Evolutionary conservation across 2,797 vertebrate species (phyloP).

Genomic region (Phyllotis vaccarum): DNA sequence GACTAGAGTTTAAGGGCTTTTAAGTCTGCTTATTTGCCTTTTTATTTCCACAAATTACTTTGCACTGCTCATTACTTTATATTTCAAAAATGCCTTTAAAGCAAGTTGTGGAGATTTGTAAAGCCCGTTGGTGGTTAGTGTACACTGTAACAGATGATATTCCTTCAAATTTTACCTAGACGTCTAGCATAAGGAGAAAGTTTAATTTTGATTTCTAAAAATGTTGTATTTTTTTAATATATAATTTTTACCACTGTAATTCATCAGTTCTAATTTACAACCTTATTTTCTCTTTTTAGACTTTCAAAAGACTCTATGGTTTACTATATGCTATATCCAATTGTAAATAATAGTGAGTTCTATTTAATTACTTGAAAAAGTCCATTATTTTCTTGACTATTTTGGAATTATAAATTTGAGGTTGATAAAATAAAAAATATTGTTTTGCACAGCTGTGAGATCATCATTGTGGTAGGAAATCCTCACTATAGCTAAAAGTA

Average conservation of each 20-base stretch:
- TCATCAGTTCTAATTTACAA: slow-evolving; percentile 9
- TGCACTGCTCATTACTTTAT: neutral
- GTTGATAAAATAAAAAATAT: neutral
- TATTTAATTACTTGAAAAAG: too few relatives aligned
- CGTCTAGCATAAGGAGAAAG: neutral
- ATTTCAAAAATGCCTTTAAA: neutral
- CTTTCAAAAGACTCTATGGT: neutral
- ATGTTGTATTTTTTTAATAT: neutral
- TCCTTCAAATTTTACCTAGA: neutral
- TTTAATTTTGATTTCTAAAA: slow-evolving; percentile 3
- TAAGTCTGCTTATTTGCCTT: neutral
- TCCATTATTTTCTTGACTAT: neutral
- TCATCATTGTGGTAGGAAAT: neutral
- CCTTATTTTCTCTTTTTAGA: neutral
- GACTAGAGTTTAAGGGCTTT: neutral
- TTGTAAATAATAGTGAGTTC: too few relatives aligned
- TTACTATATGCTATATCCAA: too few relatives aligned
- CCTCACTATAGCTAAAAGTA: neutral
- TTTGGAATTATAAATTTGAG: neutral
- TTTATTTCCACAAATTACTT: neutral
- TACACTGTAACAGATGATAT: neutral
- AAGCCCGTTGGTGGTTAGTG: neutral
- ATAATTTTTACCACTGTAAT: neutral
- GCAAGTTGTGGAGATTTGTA: neutral
- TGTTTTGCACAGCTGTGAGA: neutral